Conservation (phyloP, 1,140 invertebrate species). For the Glossosoma conforme region DNA sequence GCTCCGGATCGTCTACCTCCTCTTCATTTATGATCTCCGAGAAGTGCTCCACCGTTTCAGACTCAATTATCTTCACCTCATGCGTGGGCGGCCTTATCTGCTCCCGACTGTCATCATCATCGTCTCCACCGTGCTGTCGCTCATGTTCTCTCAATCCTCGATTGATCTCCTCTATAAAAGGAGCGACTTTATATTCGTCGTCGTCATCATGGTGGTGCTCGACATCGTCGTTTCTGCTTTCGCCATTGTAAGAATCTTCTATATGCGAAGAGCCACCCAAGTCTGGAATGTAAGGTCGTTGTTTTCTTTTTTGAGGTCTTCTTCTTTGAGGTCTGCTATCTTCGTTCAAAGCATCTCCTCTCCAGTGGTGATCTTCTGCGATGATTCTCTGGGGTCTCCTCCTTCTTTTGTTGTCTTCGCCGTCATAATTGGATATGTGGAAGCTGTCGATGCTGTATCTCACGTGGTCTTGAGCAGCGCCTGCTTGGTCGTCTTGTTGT, state of each 20-base stretch:
- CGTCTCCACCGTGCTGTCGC: not conserved
- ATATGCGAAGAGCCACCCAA: slow-evolving; percentile 1
- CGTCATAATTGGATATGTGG: slow-evolving; percentile 3
- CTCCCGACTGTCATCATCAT: not conserved
- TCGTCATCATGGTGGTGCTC: not conserved
- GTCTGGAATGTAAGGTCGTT: slow-evolving; percentile 25
- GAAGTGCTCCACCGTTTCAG: no score
- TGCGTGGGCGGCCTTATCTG: no score
- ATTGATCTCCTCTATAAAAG: slow-evolving; percentile 17
- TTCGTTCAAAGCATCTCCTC: slow-evolving; percentile 31
- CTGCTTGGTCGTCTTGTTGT: not conserved
- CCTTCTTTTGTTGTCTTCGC: slow-evolving; percentile 31
- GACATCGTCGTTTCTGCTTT: not conserved
- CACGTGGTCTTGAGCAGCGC: slow-evolving; percentile 4
- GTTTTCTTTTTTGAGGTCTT: slow-evolving; percentile 41
- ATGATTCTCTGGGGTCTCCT: slow-evolving; percentile 35
- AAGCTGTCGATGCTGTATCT: slow-evolving; percentile 10
- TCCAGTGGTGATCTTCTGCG: slow-evolving; percentile 31
- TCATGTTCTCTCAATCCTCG: not conserved
- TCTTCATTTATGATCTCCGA: not conserved
- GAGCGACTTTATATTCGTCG: slow-evolving; percentile 14
- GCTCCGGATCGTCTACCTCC: not conserved
- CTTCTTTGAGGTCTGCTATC: slow-evolving; percentile 36
- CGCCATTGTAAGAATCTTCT: slow-evolving; percentile 2
- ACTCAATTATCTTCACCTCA: no score